Base-by-base conservation (phyloP, 2,113 vertebrate genomes). In the Cervus canadensis region DNA sequence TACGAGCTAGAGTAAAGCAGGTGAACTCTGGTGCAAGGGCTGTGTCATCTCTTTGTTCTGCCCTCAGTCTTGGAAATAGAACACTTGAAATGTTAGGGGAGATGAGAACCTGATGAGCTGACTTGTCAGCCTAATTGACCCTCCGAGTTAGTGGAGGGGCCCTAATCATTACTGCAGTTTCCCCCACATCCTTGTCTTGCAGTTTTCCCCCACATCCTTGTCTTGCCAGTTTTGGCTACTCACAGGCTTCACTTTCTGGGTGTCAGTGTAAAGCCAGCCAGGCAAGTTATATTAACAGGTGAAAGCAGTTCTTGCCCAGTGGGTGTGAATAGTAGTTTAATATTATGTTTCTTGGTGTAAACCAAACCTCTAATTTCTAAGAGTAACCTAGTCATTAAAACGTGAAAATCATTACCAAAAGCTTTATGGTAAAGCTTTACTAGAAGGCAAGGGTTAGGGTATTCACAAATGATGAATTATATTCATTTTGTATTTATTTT, bases 361-460 rank as follows among this genome's bases (percentile, higher is more conserved):
- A 87, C 4, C 1, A 64, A 97, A 98, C 81, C 76, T 94, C 13
- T 95, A 40, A 87, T 97, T 94, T 94, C 94, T 94, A 60, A 90
- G 95, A 93, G 92, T 87, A 96, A 90, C 40, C 40, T 59, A 88
- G 56, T 94, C 62, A 83, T 83, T 83, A 83, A 83, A 83, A 83
- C 0, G 1, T 56, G 52, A 83, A 56, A 83, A 56, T 83, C n/a
- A 56, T 40, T 83, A 56, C 36, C 40, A 56, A 56, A 40, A 83
- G n/a, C 54, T 36, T 83, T 96, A 23, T 30, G 48, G 67, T 54
- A 91, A 52, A 81, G 52, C 64, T 82, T 96, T 84, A 15, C 7
- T 85, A 54, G 71, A 89, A 82, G 79, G 84, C 76, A 60, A 76
- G 48, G 60, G 74, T 54, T 86, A 87, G 52, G 28, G 10, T 40